A percentile compares a stretch with the other conserved stretches of the same genome.
phyloP scores from a whole-genome alignment of 2,797 vertebrate genomes.

The Myotis vivesi region DNA sequence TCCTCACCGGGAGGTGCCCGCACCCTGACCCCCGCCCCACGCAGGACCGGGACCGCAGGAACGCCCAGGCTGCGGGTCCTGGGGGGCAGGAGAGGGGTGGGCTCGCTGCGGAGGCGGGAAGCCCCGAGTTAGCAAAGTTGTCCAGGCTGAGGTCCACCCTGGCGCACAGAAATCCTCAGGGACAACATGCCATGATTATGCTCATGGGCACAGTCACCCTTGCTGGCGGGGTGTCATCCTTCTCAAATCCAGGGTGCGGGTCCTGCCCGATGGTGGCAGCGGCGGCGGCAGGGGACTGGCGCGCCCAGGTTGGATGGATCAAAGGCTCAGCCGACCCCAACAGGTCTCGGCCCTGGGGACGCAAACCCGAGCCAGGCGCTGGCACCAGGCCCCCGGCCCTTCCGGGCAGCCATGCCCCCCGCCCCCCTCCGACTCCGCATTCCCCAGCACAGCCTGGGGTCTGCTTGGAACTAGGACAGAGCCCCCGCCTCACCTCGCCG shows the following conservation, averaged over 20 bases:
- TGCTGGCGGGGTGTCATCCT: not conserved
- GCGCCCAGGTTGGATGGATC: not conserved
- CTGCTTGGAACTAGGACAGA: not conserved
- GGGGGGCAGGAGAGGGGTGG: not conserved
- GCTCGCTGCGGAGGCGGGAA: not conserved
- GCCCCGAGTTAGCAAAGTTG: constrained; percentile 80
- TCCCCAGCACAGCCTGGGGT: not conserved
- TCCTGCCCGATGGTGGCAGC: not conserved
- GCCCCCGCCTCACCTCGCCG: not conserved
- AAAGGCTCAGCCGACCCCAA: not conserved
- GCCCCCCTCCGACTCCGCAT: rapidly evolving
- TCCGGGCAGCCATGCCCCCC: not conserved
- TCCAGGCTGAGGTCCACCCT: not conserved
- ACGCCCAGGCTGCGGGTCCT: not conserved
- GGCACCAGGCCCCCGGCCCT: not conserved
- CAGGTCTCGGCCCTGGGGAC: not conserved
- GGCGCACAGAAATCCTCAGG: not conserved
- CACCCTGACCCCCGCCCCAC: not conserved
- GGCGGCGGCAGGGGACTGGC: not conserved
- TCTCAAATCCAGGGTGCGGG: not conserved
- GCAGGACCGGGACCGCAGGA: not conserved
- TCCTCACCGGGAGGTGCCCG: constrained; percentile 26
- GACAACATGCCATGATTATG: not conserved
- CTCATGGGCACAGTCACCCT: not conserved
- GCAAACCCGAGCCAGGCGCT: not conserved